phyloP scores from a whole-genome alignment of 2,797 vertebrate genomes.

The Notoglanidium macrostoma region DNA sequence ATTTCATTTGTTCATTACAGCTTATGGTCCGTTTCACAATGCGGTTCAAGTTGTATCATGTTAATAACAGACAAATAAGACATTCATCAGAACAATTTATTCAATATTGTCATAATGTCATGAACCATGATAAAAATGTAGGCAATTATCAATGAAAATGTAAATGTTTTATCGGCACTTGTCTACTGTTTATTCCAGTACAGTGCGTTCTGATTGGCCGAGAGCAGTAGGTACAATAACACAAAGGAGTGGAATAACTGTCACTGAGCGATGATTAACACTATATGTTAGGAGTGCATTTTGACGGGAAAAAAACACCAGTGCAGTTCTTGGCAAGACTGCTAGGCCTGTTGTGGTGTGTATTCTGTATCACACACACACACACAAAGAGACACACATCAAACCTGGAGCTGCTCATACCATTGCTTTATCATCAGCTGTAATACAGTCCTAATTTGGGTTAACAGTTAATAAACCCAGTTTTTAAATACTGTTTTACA shows the following conservation, averaged over 20 bases:
- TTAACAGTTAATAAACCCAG: background rate
- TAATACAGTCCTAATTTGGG: constrained; percentile 19
- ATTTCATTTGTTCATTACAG: background rate
- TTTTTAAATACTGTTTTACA: constrained; percentile 1
- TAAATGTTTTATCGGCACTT: background rate
- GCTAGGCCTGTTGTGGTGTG: background rate
- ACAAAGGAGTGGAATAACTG: constrained; percentile 13
- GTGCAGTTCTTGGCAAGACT: background rate
- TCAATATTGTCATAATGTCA: constrained; percentile 7
- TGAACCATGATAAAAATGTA: background rate
- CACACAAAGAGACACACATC: background rate
- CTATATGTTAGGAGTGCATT: background rate
- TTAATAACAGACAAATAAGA: background rate
- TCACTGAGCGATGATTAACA: constrained; percentile 5
- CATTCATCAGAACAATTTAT: constrained; percentile 20
- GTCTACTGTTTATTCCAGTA: background rate
- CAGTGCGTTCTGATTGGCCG: constrained; percentile 22
- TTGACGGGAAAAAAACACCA: constrained; percentile 4
- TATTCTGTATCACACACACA: background rate
- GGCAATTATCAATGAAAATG: constrained; percentile 5
- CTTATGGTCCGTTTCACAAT: background rate
- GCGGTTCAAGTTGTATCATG: background rate
- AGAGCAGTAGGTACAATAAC: constrained; percentile 12
- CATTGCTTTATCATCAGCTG: background rate
- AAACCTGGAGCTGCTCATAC: background rate